Evolutionary conservation across 1,140 invertebrate genomes (phyloP).

Genomic region (Neotoxoptera formosana): DNA sequence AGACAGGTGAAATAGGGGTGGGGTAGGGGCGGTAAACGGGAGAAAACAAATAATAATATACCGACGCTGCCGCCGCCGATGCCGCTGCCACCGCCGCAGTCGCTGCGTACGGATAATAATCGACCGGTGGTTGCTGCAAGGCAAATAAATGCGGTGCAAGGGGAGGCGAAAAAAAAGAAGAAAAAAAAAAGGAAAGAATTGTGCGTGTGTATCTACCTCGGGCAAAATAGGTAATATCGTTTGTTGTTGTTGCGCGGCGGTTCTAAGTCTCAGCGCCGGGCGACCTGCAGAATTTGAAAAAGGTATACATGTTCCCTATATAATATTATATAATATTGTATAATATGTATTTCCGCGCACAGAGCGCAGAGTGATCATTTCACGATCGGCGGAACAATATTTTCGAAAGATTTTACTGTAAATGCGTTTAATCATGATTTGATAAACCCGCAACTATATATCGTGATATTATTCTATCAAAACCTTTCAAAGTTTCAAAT

Average conservation of each 20-base stretch:
- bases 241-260: neutral
- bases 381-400: neutral
- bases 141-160: neutral
- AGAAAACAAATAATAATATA: constrained; percentile 38
- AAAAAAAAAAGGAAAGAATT: neutral
- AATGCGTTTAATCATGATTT: neutral
- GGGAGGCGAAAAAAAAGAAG: neutral
- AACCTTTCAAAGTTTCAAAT: neutral
- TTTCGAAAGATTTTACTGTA: neutral
- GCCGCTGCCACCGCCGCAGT: neutral
- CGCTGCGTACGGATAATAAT: constrained; percentile 10
- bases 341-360: neutral
- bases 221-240: constrained; percentile 44
- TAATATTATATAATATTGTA: too few relatives aligned
- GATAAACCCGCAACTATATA: neutral
- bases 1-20: neutral
- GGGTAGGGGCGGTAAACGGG: neutral
- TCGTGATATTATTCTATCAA: neutral
- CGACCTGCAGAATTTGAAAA: neutral
- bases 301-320: neutral
- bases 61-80: too few relatives aligned
- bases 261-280: neutral
- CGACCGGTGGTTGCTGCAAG: constrained; percentile 33
- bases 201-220: neutral
- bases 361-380: neutral